Base-by-base conservation (phyloP, 2,113 vertebrate genomes). In the Diadophis punctatus region DNA sequence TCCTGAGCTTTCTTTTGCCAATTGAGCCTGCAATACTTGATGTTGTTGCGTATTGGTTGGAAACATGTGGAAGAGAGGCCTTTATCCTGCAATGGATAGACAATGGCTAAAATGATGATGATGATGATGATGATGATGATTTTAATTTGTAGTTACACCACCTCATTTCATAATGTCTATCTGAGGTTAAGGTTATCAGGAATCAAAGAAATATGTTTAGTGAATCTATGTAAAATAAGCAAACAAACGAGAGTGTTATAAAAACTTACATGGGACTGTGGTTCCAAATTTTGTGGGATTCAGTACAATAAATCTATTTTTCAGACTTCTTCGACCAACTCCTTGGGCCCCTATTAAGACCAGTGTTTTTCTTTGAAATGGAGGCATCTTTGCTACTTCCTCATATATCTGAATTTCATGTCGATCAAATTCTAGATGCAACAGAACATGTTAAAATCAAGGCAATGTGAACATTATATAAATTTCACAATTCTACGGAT, bases 341-440 rank as follows among this genome's bases (percentile, higher is more conserved):
- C 99, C 99, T 96, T 99, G 99, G 43, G 99, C 99, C 86, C 99
- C 99, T 94, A 99, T 99, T 96, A 99, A 97, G 91, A 99, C 98
- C 92, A 99, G 96, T 0, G 99, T 99, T 96, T 99, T 99, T 97
- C 99, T 98, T 97, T 99, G 99, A 96, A 99, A 99, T 0, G 99
- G 99, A 89, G 99, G 99, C 99, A 99, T 99, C 97, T 98, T 98
- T 63, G 99, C 98, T 86, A 99, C 99, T 94, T 99, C 99, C 93
- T 99, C 99, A 90, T 99, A 99, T 93, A 99, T 99, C 97, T 99
- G 99, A 94, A 99, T 98, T 97, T 99, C 99, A 94, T 99, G 99
- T 8, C 99, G 99, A 96, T 99, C 99, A 97, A 99, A 99, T 97
- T 99, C 99, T 99, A 95, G 63, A 95, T 88, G 85, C 34, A 94